These are phyloP conservation scores for Pterois miles DNA, from an alignment of 2,797 vertebrate genomes.

Conservation along the genomic window DNA sequence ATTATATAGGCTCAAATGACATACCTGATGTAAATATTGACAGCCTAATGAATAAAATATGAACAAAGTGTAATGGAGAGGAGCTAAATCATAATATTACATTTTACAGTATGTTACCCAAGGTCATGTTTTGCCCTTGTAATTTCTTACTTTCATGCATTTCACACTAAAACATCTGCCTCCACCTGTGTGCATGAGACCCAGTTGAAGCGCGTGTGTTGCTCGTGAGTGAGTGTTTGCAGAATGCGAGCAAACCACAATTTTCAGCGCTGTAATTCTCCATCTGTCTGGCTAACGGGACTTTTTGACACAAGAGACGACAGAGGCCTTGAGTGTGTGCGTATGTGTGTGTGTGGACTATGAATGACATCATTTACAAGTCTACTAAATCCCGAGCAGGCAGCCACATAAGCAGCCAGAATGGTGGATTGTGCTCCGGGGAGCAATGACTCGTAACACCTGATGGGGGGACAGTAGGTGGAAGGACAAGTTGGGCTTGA, in stretches of 20 bases:
- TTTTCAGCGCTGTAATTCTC: conserved; percentile 56
- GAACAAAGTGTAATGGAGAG: not conserved
- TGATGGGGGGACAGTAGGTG: conserved; percentile 61
- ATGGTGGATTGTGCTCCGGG: conserved; percentile 59
- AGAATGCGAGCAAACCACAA: conserved; percentile 24
- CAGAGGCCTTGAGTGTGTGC: conserved; percentile 59
- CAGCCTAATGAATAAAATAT: conserved; percentile 18
- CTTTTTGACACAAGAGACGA: conserved; percentile 29
- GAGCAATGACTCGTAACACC: conserved; percentile 70
- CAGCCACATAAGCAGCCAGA: conserved; percentile 62
- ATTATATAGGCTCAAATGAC: not conserved
- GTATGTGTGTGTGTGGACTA: not conserved
- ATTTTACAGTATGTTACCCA: not conserved
- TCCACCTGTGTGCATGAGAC: conserved; percentile 14
- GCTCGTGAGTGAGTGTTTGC: not conserved
- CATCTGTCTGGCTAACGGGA: conserved; percentile 60
- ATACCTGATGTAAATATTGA: conserved; percentile 7
- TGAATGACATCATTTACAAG: conserved; percentile 68
- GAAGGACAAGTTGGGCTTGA: conserved; percentile 70
- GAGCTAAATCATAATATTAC: not conserved
- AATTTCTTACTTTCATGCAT: not conserved
- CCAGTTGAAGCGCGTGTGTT: not conserved
- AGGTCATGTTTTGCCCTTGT: not conserved
- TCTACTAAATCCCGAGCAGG: conserved; percentile 65
- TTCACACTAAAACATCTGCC: conserved; percentile 1